A percentile compares a stretch with the other conserved stretches of the same genome.
These are phyloP conservation scores for Diorhabda carinulata DNA, from an alignment of 1,140 invertebrate species.

Conservation along the genomic window DNA sequence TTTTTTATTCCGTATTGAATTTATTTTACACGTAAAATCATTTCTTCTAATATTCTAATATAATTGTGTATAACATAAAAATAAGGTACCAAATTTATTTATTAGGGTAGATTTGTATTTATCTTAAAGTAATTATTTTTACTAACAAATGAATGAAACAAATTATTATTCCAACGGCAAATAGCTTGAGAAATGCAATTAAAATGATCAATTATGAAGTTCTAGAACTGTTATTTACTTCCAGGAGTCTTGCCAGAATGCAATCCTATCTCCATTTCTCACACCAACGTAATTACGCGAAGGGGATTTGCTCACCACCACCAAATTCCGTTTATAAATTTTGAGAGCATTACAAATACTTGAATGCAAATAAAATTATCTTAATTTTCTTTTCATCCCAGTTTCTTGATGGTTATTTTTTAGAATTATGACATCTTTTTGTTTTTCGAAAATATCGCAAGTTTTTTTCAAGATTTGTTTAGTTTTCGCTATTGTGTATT, in stretches of 20 bases:
- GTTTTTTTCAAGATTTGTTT: too few species aligned
- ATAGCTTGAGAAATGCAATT: constrained; percentile 32
- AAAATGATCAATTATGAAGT: constrained; percentile 33
- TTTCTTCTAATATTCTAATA: too few species aligned
- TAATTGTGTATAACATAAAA: too few species aligned
- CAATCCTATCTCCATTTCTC: constrained; percentile 36
- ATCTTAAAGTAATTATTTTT: too few species aligned
- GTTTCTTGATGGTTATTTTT: constrained; percentile 33
- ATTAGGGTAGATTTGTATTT: too few species aligned
- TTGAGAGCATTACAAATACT: constrained; percentile 38
- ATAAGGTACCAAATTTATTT: too few species aligned
- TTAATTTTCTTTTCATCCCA: constrained; percentile 40
- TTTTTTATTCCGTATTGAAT: too few species aligned
- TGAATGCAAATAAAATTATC: constrained; percentile 43
- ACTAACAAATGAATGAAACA: too few species aligned
- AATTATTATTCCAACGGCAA: too few species aligned
- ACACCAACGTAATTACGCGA: constrained; percentile 41
- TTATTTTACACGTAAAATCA: too few species aligned
- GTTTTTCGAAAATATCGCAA: too few species aligned
- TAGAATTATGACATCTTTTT: neutral
- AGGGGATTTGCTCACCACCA: constrained; percentile 38
- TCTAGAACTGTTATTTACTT: constrained; percentile 16
- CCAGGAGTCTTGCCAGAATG: constrained; percentile 29
- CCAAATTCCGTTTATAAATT: constrained; percentile 42
- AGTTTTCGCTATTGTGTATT: too few species aligned